Conservation (phyloP, 1,140 invertebrate species). For the Anthonomus grandis region DNA sequence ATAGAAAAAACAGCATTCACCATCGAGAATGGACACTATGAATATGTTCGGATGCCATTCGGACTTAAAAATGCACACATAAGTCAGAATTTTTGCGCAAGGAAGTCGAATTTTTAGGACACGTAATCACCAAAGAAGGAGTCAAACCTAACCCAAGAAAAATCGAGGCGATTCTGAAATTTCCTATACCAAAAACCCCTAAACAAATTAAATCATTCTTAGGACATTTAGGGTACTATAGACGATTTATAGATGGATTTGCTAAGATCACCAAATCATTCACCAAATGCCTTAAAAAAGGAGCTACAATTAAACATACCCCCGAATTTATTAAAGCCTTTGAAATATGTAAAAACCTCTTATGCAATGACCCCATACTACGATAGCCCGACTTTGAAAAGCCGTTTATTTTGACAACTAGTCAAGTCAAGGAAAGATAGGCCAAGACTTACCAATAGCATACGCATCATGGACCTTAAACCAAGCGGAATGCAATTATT, state of each 20-base stretch:
- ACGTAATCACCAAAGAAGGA: constrained; percentile 31
- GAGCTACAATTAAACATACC: too few relatives aligned
- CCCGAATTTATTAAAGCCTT: constrained; percentile 44
- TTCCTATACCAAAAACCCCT: constrained; percentile 17
- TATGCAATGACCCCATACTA: too few relatives aligned
- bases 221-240: constrained; percentile 12
- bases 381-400: too few relatives aligned
- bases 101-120: constrained; percentile 32
- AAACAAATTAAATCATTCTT: constrained; percentile 24
- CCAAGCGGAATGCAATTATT: constrained; percentile 18
- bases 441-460: too few relatives aligned
- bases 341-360: too few relatives aligned
- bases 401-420: too few relatives aligned
- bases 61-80: constrained; percentile 24
- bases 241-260: constrained; percentile 30
- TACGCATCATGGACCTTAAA: constrained; percentile 38
- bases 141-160: constrained; percentile 34
- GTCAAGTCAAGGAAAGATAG: too few relatives aligned
- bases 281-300: constrained; percentile 15
- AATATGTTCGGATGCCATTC: constrained; percentile 46
- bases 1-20: constrained; percentile 48
- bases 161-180: constrained; percentile 14
- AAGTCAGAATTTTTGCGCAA: constrained; percentile 20
- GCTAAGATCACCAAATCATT: constrained; percentile 36
- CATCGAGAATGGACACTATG: constrained; percentile 43